Evolutionary conservation across 2,888 invertebrate genomes (phyloP).

Genomic region (Diarsia rubi): DNA sequence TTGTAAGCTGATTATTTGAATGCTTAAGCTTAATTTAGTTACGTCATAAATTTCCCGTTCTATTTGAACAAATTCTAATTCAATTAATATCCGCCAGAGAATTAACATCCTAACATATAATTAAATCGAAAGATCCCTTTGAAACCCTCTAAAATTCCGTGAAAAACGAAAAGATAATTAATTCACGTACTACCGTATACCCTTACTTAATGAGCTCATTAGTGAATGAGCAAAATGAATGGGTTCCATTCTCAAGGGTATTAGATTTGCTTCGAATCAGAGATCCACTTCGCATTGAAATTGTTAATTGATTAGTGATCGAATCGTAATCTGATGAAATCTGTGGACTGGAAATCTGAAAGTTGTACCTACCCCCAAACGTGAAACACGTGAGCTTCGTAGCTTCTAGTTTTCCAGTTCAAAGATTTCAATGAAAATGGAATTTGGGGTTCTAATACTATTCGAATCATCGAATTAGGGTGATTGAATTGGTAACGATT

Average conservation of each 20-base stretch:
- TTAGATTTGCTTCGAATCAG: slow-evolving; percentile 31
- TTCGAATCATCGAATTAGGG: slow-evolving; percentile 40
- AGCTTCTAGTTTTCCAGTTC: slow-evolving; percentile 16
- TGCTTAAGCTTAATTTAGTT: background rate
- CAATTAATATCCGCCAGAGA: slow-evolving; percentile 6
- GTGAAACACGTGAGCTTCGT: slow-evolving; percentile 5
- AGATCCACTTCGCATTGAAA: slow-evolving; percentile 18
- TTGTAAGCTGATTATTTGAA: background rate
- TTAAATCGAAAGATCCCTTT: slow-evolving; percentile 12
- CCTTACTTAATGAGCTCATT: slow-evolving; percentile 52
- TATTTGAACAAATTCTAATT: slow-evolving; percentile 16
- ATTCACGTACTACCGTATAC: slow-evolving; percentile 30
- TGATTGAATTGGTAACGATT: slow-evolving; percentile 31
- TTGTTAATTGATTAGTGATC: slow-evolving; percentile 39
- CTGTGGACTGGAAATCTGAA: slow-evolving; percentile 3
- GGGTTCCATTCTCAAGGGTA: slow-evolving; percentile 12
- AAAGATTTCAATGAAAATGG: slow-evolving; percentile 9
- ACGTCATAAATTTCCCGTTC: background rate
- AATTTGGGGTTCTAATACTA: slow-evolving; percentile 13
- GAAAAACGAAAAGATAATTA: slow-evolving; percentile 49
- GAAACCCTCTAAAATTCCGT: slow-evolving; percentile 12
- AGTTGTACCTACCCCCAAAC: background rate
- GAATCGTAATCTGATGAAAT: slow-evolving; percentile 12
- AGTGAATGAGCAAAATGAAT: slow-evolving; percentile 47
- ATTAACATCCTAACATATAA: background rate